Evolutionary conservation across 2,113 vertebrate genomes (phyloP).

Genomic region (Phycodurus eques): DNA sequence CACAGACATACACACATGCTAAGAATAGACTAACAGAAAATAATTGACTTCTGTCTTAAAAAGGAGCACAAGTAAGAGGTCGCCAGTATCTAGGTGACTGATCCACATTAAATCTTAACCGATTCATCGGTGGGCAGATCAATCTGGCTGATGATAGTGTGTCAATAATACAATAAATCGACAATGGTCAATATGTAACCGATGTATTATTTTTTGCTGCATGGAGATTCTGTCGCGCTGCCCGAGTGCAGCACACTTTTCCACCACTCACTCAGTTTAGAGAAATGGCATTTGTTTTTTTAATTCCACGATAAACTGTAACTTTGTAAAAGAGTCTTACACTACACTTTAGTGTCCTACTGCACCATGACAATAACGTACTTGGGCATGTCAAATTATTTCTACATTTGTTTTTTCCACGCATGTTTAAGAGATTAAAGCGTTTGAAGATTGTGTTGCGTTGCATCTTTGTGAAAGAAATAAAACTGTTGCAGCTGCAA

Average conservation of each 20-base stretch:
- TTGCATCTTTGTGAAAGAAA: too few relatives aligned
- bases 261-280: neutral
- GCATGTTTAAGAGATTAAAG: too few relatives aligned
- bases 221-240: too few relatives aligned
- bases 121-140: neutral
- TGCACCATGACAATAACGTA: too few relatives aligned
- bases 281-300: neutral
- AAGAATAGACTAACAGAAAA: constrained; percentile 22
- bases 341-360: neutral
- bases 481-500: too few relatives aligned
- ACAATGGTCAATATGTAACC: too few relatives aligned
- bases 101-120: neutral
- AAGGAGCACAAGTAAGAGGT: neutral
- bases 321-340: neutral
- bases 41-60: neutral
- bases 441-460: too few relatives aligned
- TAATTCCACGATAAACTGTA: neutral
- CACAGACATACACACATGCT: neutral
- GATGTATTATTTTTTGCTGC: too few relatives aligned
- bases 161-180: too few relatives aligned
- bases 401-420: too few relatives aligned
- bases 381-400: too few relatives aligned
- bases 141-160: neutral
- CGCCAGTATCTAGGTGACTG: neutral
- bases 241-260: too few relatives aligned